phyloP scores from a whole-genome alignment of 2,888 invertebrate genomes.

The Drosophila tanythrix region DNA sequence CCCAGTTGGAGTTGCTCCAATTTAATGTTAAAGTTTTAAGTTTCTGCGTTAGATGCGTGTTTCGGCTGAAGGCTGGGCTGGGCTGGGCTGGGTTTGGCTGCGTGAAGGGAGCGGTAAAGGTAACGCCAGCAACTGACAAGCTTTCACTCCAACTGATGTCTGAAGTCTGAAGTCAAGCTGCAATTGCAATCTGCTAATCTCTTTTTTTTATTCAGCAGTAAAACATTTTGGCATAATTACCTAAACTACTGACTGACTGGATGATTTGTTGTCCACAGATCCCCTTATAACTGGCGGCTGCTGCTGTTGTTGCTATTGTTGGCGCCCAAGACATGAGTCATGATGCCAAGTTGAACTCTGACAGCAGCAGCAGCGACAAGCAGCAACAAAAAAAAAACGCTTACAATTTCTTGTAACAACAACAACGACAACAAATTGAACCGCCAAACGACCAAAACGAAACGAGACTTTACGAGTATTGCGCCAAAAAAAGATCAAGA shows the following conservation, averaged over 20 bases:
- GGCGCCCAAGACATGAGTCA: slow-evolving; percentile 34
- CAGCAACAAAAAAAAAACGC: not conserved
- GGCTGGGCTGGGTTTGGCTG: too few relatives aligned
- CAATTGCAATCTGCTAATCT: slow-evolving; percentile 18
- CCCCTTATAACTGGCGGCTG: slow-evolving; percentile 14
- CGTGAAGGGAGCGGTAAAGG: slow-evolving; percentile 16
- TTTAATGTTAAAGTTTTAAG: slow-evolving; percentile 24
- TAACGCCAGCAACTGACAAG: slow-evolving; percentile 4
- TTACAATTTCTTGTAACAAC: slow-evolving; percentile 9
- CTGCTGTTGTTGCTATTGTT: not conserved
- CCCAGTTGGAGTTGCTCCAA: slow-evolving; percentile 42
- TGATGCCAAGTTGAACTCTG: slow-evolving; percentile 43
- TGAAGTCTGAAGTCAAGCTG: not conserved
- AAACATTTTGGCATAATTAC: slow-evolving; percentile 16
- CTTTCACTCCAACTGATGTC: slow-evolving; percentile 21
- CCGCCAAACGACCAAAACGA: slow-evolving; percentile 34
- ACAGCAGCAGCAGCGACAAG: slow-evolving; percentile 25
- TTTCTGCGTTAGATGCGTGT: slow-evolving; percentile 41
- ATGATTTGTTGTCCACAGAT: slow-evolving; percentile 6
- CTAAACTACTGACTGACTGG: not conserved
- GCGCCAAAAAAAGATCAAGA: slow-evolving; percentile 47
- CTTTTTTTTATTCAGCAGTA: not conserved
- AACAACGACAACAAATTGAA: slow-evolving; percentile 18
- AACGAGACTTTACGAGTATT: slow-evolving; percentile 28
- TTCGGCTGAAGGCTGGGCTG: not conserved